These are phyloP conservation scores for Callipepla californica DNA, from an alignment of 2,113 vertebrate genomes.

Conservation along the genomic window DNA sequence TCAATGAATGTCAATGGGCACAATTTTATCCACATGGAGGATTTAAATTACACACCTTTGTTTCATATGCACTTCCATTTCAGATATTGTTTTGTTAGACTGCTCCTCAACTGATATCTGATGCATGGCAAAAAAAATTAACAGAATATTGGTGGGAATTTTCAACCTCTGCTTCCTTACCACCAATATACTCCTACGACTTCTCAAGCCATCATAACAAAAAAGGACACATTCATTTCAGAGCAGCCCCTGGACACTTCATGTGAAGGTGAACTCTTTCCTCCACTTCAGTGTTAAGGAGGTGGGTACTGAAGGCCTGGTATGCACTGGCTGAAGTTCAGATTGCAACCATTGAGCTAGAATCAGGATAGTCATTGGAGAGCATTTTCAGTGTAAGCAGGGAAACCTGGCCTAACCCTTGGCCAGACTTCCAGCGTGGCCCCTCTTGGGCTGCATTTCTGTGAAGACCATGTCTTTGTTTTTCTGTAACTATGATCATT, in stretches of 20 bases:
- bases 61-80: too few species aligned
- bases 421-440: rapidly evolving
- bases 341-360: rapidly evolving
- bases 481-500: background rate
- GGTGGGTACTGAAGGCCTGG: background rate
- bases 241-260: background rate
- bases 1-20: too few species aligned
- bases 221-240: too few species aligned
- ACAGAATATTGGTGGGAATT: too few species aligned
- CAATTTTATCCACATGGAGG: too few species aligned
- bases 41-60: too few species aligned
- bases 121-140: too few species aligned
- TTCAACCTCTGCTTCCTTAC: too few species aligned
- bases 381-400: background rate
- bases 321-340: background rate
- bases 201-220: too few species aligned
- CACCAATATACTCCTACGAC: too few species aligned
- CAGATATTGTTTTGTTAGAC: too few species aligned
- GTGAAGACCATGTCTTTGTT: background rate
- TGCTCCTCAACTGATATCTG: too few species aligned
- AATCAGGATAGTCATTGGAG: background rate
- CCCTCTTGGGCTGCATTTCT: rapidly evolving
- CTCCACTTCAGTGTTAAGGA: background rate
- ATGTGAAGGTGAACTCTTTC: background rate
- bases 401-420: rapidly evolving